Evolutionary conservation across 35 echinoderm and acorn worm genomes (phyloP), one percentile per base, ranked within the genome.

Genomic region (Strongylocentrotus purpuratus): DNA sequence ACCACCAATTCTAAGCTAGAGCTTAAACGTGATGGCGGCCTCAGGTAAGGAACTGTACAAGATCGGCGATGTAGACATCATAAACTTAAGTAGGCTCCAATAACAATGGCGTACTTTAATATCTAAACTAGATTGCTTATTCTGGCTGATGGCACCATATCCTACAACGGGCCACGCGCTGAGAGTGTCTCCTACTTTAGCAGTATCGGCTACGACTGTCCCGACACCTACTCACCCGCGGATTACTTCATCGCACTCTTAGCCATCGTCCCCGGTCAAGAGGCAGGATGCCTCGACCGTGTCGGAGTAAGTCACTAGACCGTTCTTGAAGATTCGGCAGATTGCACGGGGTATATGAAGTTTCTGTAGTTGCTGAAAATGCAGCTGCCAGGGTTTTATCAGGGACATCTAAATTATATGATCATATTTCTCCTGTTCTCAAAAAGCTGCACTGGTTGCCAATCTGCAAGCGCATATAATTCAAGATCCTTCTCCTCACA

Each of bases 191-290:
- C 94, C 32, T 95, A 96, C 94, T 96, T 96, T 61, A 31, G 70
- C 32, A 71, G 41, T 2, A 55, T 94, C 2, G 96, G 96, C 1
- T 96, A 95, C 94, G 85, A 41, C 12, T 96, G 96, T 55, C 96
- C 96, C 0, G 94, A 96, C 61, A 86, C 86, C 33, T 95, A 95
- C 46, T 96, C 96, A 60, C 96, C 96, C 15, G 85, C 96, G 85
- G 96, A 96, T 33, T 96, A 92, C 46, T 96, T 91, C 88, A 96
- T 96, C 7, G 88, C 94, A 5, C 47, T 96, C 25, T 85, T 96
- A 20, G 50, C 96, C 28, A 46, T 96, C 15, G 94, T 95, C 5
- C 96, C 96, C 25, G 96, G 94, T 8, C 94, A 95, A 33, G 96
- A 96, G 46, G 90, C 9, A 31, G 88, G 25, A 4, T 71, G 94